These are phyloP conservation scores for Lophius americanus DNA, from an alignment of 2,797 vertebrate species.

Conservation along the genomic window DNA sequence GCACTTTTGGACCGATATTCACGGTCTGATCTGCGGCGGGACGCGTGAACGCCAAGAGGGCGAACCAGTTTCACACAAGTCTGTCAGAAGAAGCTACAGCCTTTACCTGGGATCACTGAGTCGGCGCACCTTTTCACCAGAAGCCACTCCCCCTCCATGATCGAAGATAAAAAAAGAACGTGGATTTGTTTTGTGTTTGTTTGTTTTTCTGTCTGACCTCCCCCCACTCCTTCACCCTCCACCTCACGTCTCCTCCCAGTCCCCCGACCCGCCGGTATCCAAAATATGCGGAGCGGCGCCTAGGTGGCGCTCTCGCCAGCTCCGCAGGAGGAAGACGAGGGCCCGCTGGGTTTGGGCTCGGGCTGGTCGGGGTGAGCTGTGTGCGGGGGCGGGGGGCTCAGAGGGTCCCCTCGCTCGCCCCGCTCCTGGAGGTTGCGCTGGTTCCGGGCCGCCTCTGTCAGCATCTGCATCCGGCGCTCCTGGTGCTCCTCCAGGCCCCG, in stretches of 20 bases:
- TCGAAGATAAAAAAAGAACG: conserved; percentile 44
- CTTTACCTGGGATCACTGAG: conserved; percentile 59
- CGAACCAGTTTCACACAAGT: conserved; percentile 75
- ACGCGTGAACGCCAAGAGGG: conserved; percentile 63
- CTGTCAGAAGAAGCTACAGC: conserved; percentile 46
- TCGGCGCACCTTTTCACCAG: conserved; percentile 35
- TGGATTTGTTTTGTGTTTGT: conserved; percentile 51
- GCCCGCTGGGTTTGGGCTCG: conserved; percentile 68
- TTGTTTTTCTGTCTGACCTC: conserved; percentile 31
- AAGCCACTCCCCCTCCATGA: conserved; percentile 54
- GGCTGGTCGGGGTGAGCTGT: conserved; percentile 65
- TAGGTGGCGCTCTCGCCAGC: conserved; percentile 72
- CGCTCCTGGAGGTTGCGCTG: conserved; percentile 87
- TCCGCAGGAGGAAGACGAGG: conserved; percentile 59
- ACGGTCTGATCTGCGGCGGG: conserved; percentile 56
- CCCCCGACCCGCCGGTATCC: conserved; percentile 44
- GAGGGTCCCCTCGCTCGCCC: conserved; percentile 70
- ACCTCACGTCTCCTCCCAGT: conserved; percentile 48
- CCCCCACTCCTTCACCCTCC: conserved; percentile 59
- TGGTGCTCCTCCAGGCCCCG: conserved; percentile 87
- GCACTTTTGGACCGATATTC: conserved; percentile 50
- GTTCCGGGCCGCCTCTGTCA: conserved; percentile 86
- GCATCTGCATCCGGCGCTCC: conserved; percentile 87
- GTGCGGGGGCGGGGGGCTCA: conserved; percentile 61
- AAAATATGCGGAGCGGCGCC: conserved; percentile 39